Evolutionary conservation across 2,888 invertebrate species (phyloP), one percentile per base, ranked within the genome.

Genomic region (Vanessa cardui): DNA sequence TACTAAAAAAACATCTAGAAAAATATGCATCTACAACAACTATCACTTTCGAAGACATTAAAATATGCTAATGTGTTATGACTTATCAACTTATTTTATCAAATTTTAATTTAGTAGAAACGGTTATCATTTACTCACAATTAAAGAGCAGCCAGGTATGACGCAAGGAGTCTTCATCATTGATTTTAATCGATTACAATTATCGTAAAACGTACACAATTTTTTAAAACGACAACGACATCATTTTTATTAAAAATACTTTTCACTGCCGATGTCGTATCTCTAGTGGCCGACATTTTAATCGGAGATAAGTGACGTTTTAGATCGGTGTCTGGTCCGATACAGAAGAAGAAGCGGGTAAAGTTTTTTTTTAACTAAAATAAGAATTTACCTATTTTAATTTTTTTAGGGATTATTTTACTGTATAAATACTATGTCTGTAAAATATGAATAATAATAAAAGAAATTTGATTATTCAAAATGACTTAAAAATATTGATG

Each of bases 91-190:
- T 20, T 9, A 49, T 31, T 31, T 49, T 49, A 49, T 49, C 49
- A 18, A 18, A 20, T 18, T 18, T 18, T 9, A 9, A 49, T 15
- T 54, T 54, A 18, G 18, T 26, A 33, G 0, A 56, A n/a, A 56
- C n/a, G 1, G 15, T 39, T 39, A 56, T 56, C 9, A 56, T 47
- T 47, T 76, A 86, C 90, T 90, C 72, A 90, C 90, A 67, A 89
- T 77, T 47, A 71, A 71, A 8, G 79, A 81, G 72, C 90, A 90
- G 74, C 90, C 86, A 20, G 89, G 89, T 15, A 90, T 59, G n/a
- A 88, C 71, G 72, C 90, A 90, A 16, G 85, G 84, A 47, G 77
- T 78, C 78, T 84, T 87, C 90, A 89, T 90, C 67, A 20, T 80
- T 58, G 58, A 65, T 33, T 31, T 15, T 44, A 39, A 58, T 16